Percentiles rank a stretch among this genome's conserved stretches.
phyloP scores from a whole-genome alignment of 2,888 invertebrate species.

The Drosophila nigritarsus region DNA sequence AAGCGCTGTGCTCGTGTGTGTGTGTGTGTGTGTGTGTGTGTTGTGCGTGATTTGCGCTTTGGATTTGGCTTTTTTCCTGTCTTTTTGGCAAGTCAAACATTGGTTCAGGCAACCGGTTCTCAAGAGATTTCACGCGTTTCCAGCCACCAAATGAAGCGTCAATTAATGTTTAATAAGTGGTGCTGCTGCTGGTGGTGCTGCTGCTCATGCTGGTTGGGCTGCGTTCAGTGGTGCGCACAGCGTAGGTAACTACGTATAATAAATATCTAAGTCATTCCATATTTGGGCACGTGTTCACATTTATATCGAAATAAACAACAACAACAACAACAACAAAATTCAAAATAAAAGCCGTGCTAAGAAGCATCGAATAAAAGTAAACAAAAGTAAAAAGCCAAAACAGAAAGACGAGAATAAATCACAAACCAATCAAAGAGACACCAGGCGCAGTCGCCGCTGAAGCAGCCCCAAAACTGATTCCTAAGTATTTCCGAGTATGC shows the following conservation, averaged over 20 bases:
- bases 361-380: constrained; percentile 37
- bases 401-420: constrained; percentile 37
- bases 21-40: constrained; percentile 24
- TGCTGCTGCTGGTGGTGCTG: constrained; percentile 6
- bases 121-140: constrained; percentile 78
- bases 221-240: neutral
- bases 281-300: constrained; percentile 48
- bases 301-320: constrained; percentile 3
- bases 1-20: constrained; percentile 13
- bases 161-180: constrained; percentile 74
- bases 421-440: constrained; percentile 21
- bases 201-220: constrained; percentile 3
- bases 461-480: constrained; percentile 1
- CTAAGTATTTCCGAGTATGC: constrained; percentile 55
- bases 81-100: constrained; percentile 61
- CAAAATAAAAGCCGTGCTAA: constrained; percentile 18
- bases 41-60: constrained; percentile 57
- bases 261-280: neutral
- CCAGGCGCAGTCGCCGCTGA: constrained; percentile 9
- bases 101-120: constrained; percentile 67
- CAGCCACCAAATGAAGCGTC: constrained; percentile 67
- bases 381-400: constrained; percentile 46
- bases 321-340: too few species aligned
- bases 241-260: constrained; percentile 1
- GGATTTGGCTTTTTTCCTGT: constrained; percentile 29